Conservation (phyloP, 2,113 vertebrate genomes). For the Sander lucioperca region DNA sequence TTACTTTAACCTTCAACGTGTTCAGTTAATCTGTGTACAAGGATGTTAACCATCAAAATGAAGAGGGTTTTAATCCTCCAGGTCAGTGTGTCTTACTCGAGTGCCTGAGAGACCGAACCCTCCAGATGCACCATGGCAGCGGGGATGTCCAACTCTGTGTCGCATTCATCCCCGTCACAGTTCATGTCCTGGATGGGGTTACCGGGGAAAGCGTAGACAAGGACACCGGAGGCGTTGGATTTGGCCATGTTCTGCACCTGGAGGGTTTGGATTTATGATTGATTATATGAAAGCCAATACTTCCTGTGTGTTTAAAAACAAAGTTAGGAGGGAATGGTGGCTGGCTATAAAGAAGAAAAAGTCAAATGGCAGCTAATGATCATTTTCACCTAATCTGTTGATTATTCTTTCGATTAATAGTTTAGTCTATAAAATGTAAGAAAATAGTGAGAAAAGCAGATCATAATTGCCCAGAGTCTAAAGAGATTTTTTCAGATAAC, state of each 20-base stretch:
- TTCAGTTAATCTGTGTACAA: background rate
- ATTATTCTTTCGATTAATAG: background rate
- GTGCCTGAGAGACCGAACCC: slow-evolving; percentile 64
- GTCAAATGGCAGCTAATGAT: background rate
- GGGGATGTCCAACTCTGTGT: slow-evolving; percentile 70
- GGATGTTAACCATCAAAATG: background rate
- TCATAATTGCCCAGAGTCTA: background rate
- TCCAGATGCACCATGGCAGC: slow-evolving; percentile 86
- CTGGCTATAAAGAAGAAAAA: background rate
- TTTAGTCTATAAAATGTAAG: background rate
- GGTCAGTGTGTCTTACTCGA: slow-evolving; percentile 65
- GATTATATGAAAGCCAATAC: too few species aligned
- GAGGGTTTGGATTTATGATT: background rate
- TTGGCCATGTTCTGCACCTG: slow-evolving; percentile 84
- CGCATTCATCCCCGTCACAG: slow-evolving; percentile 79
- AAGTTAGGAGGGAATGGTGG: background rate
- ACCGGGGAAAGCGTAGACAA: slow-evolving; percentile 79
- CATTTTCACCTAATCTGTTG: background rate
- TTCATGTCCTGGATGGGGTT: slow-evolving; percentile 85
- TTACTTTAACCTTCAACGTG: background rate
- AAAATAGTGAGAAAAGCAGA: background rate
- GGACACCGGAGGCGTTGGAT: slow-evolving; percentile 81
- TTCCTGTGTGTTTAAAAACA: background rate
- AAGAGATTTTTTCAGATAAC: background rate
- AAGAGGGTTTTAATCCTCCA: slow-evolving; percentile 17